These are phyloP conservation scores for Drosophila pandora DNA, from an alignment of 1,140 invertebrate species.

Conservation along the genomic window DNA sequence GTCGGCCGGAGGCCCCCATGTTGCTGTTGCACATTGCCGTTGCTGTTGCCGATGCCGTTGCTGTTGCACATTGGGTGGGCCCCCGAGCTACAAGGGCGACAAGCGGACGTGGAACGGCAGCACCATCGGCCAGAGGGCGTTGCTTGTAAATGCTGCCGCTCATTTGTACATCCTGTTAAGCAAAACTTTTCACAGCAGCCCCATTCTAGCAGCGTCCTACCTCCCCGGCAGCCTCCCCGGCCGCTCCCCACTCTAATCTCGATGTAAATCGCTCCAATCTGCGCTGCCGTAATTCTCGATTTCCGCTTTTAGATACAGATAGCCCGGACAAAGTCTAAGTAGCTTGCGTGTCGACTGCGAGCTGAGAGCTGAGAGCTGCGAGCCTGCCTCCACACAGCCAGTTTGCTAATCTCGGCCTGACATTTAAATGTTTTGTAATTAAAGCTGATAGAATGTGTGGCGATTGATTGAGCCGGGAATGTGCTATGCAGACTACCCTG, in stretches of 20 bases:
- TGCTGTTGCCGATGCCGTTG: conserved; percentile 27
- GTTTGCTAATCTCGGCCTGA: conserved; percentile 46
- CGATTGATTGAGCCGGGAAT: background rate
- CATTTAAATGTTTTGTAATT: conserved; percentile 76
- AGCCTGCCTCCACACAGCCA: conserved; percentile 36
- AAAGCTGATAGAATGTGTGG: conserved; percentile 28
- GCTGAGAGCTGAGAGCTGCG: no score
- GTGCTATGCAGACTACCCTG: no score
- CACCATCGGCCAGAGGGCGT: conserved; percentile 54
- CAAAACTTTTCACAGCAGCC: conserved; percentile 68
- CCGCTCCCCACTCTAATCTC: conserved; percentile 53
- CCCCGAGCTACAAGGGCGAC: conserved; percentile 30
- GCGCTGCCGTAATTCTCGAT: conserved; percentile 81
- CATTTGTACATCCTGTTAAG: conserved; percentile 77
- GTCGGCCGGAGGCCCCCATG: conserved; percentile 31
- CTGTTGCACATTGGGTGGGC: conserved; percentile 62
- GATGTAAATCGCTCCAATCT: conserved; percentile 79
- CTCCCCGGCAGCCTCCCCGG: conserved; percentile 64
- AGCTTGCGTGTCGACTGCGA: conserved; percentile 8
- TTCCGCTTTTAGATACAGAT: conserved; percentile 57
- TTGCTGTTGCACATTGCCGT: conserved; percentile 37
- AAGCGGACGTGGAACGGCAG: conserved; percentile 18
- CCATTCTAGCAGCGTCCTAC: no score
- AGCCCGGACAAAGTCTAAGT: conserved; percentile 23
- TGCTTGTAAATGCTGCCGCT: conserved; percentile 62